Conservation (phyloP, 2,888 invertebrate genomes). For the Dryomyza anilis region DNA sequence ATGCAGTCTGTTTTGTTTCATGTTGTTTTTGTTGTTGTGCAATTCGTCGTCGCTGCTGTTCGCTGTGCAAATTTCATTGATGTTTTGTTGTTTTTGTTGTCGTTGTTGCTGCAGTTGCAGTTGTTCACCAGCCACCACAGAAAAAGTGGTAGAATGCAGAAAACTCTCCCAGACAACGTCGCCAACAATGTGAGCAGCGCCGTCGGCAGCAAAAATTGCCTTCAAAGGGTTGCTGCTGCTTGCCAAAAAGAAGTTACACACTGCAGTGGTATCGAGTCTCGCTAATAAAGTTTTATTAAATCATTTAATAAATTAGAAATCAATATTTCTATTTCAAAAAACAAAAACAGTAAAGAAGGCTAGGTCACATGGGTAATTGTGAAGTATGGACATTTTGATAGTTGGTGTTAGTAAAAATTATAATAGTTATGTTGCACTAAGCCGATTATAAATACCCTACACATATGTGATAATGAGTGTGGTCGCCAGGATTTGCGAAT, state of each 20-base stretch:
- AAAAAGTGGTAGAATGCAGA: slow-evolving; percentile 11
- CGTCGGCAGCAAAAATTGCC: slow-evolving; percentile 11
- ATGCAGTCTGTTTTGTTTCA: no score
- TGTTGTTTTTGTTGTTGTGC: neutral
- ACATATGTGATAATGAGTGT: no score
- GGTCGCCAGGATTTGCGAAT: no score
- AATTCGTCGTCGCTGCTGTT: slow-evolving; percentile 2
- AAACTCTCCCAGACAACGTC: neutral
- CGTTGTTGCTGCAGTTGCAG: neutral
- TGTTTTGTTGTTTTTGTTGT: neutral
- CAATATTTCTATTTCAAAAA: no score
- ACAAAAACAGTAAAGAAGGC: no score
- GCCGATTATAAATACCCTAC: no score
- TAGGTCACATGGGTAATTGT: no score
- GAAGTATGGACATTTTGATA: no score
- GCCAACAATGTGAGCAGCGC: neutral
- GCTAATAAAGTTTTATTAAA: slow-evolving; percentile 3
- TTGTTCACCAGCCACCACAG: neutral
- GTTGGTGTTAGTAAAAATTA: no score
- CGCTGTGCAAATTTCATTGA: neutral
- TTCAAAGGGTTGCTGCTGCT: slow-evolving; percentile 15
- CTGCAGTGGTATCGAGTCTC: neutral
- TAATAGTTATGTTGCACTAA: no score
- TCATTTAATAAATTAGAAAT: no score
- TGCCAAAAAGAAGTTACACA: neutral